Evolutionary conservation across 2,797 vertebrate genomes (phyloP).

Genomic region (Fringilla coelebs): DNA sequence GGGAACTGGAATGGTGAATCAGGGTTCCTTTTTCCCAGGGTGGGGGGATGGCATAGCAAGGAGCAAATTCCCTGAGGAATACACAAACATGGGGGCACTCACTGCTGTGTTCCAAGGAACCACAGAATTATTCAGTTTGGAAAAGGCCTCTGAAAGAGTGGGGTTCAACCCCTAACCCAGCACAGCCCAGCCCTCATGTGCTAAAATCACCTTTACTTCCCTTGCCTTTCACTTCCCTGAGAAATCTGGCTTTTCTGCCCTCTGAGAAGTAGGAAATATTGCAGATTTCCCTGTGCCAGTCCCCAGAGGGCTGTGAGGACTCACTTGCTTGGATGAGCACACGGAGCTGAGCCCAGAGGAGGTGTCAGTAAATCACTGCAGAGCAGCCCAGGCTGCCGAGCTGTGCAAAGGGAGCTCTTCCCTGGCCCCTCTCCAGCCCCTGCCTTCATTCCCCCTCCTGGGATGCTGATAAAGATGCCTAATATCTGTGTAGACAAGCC

Average conservation of each 20-base stretch:
- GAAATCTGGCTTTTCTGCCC: neutral
- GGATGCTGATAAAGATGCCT: neutral
- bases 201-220: neutral
- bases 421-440: neutral
- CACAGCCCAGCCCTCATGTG: neutral
- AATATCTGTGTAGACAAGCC: neutral
- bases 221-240: neutral
- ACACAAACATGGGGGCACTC: no score
- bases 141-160: neutral
- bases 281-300: neutral
- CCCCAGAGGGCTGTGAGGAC: neutral
- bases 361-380: neutral
- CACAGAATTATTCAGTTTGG: neutral
- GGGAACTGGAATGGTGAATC: neutral
- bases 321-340: neutral
- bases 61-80: neutral
- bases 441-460: neutral
- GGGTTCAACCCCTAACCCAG: neutral
- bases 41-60: neutral
- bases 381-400: neutral
- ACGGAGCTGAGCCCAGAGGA: neutral
- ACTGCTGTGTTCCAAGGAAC: neutral
- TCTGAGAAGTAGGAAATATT: neutral
- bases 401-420: neutral
- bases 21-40: neutral